phyloP scores from a whole-genome alignment of 2,113 vertebrate genomes.

The Philantomba maxwellii region DNA sequence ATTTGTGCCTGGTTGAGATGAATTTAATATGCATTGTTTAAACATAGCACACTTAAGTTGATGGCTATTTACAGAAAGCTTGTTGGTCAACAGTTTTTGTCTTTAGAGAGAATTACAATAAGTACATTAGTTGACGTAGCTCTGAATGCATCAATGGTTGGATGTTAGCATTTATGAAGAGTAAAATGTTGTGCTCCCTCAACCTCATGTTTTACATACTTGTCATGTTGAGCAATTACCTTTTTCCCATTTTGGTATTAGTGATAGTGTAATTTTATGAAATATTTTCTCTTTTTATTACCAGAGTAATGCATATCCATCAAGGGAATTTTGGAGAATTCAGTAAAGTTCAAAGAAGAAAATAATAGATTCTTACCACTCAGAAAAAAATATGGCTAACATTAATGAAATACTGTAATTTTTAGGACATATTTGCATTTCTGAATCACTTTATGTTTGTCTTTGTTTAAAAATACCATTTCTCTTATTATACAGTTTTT shows the following conservation, averaged over 20 bases:
- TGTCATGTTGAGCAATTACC: not conserved
- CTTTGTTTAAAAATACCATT: not conserved
- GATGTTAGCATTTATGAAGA: not conserved
- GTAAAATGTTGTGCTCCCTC: not conserved
- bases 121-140: not conserved
- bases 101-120: not conserved
- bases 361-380: not conserved
- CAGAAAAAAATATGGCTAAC: not conserved
- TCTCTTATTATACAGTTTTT: not conserved
- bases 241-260: not conserved
- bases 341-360: not conserved
- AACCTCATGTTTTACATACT: not conserved
- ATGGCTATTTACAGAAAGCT: not conserved
- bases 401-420: not conserved
- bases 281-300: not conserved
- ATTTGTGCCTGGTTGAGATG: not conserved
- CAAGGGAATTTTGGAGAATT: not conserved
- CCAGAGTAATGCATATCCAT: not conserved
- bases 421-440: not conserved
- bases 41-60: not conserved
- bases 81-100: not conserved
- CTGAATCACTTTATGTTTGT: not conserved
- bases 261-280: not conserved
- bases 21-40: constrained; percentile 27
- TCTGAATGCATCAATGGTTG: not conserved